Conservation (phyloP, 2,888 invertebrate species). For the Choreutis nemorana region DNA sequence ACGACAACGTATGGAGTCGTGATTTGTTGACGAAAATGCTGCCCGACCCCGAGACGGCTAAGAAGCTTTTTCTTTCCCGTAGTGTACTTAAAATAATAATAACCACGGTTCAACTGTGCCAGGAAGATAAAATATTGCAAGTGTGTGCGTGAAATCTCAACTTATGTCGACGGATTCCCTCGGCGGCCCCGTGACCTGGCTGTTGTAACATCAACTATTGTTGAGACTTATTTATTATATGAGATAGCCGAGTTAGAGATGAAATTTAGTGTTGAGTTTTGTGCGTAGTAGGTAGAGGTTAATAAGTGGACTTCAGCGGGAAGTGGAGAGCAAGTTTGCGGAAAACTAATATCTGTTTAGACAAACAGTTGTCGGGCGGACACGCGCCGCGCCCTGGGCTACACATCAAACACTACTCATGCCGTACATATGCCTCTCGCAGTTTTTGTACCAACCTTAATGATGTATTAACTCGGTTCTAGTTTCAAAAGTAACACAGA, state of each 20-base stretch:
- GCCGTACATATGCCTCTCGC: no score
- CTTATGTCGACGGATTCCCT: constrained; percentile 9
- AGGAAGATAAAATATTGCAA: constrained; percentile 21
- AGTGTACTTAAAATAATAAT: constrained; percentile 35
- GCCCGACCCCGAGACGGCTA: constrained; percentile 17
- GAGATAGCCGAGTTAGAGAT: no score
- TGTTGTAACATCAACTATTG: constrained; percentile 14
- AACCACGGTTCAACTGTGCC: constrained; percentile 18
- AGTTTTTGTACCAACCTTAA: no score
- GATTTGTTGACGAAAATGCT: constrained; percentile 50
- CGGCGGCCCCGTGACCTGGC: constrained; percentile 21
- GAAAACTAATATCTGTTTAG: constrained; percentile 37
- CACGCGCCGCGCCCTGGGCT: no score
- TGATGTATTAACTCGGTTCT: no score
- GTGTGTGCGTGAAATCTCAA: constrained; percentile 19
- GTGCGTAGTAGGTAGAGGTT: no score
- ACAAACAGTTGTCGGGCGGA: constrained; percentile 48
- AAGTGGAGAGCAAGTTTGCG: constrained; percentile 15
- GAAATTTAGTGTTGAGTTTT: no score
- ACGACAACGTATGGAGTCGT: constrained; percentile 32
- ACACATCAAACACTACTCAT: no score
- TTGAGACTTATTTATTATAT: background rate
- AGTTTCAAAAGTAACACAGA: no score
- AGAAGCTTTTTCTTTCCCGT: constrained; percentile 24
- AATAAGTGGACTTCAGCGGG: no score